Evolutionary conservation across 2,797 vertebrate species (phyloP), one percentile per base, ranked within the genome.

Genomic region (Rhyacichthys aspro): DNA sequence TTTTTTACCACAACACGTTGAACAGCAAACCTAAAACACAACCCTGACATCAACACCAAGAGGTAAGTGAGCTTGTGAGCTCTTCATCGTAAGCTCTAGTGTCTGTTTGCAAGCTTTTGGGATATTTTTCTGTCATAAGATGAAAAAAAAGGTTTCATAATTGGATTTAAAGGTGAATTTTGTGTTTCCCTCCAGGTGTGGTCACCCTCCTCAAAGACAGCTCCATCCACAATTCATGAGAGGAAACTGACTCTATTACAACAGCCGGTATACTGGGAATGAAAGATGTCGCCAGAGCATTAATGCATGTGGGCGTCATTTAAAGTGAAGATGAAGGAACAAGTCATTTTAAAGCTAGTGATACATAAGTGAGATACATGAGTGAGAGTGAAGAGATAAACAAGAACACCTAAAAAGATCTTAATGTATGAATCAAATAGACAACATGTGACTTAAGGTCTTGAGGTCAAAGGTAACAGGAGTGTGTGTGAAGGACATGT

Each of bases 171-270:
- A 47, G 44, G 56, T 60, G 73, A 55, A 73, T 65, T 76, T 76
- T 15, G 63, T 68, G 74, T 75, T 61, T 11, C 64, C 66, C 78
- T 81, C 63, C 79, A 86, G 84, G 85, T 85, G 84, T 79, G 73
- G 78, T 65, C 58, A 1, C 67, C 81, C 67, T 68, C 72, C 79
- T 77, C 81, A 55, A n/a, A 59, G 71, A 53, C 41, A 1, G 58
- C 43, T 19, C 57, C 79, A 84, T 86, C 28, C 62, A 83, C 68
- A 81, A 83, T 86, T 86, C 68, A 85, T 83, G 74, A 84, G 74
- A 55, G 73, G 49, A 78, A 84, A 76, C 68, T 2, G 74, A 85
- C 60, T 67, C 67, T 49, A 1, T 15, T 5, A 52, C 47, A 59
- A 11, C 7, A 53, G 38, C 38, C 37, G 41, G 15, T 43, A 33